A percentile compares a stretch with the other conserved stretches of the same genome.
Evolutionary conservation across 2,888 invertebrate species (phyloP).

Genomic region (Stramonita haemastoma): DNA sequence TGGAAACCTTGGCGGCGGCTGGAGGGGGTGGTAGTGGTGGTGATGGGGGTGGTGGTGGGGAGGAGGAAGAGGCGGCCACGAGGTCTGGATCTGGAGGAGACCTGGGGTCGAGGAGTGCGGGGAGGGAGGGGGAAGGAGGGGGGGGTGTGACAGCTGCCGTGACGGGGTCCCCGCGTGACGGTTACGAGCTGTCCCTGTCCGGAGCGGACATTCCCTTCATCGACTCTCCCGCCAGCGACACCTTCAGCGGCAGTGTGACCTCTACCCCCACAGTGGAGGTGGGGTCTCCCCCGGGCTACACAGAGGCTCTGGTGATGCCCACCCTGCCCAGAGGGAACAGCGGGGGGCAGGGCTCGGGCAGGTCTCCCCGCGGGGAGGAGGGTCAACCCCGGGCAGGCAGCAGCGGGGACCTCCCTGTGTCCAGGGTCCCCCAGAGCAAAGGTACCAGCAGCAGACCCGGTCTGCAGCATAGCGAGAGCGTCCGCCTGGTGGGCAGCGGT

Average conservation of each 20-base stretch:
- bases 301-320: conserved; percentile 43
- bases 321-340: not conserved
- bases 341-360: not conserved
- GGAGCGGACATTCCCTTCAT: not conserved
- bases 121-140: not conserved
- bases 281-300: conserved; percentile 36
- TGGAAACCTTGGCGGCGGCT: conserved; percentile 14
- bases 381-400: not conserved
- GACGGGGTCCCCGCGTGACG: not conserved
- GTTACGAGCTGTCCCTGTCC: not conserved
- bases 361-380: not conserved
- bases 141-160: not conserved
- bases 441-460: not conserved
- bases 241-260: not conserved
- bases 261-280: not conserved
- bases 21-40: not conserved
- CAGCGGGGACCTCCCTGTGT: not conserved
- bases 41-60: not conserved
- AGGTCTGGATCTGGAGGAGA: not conserved
- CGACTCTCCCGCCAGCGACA: conserved; percentile 4
- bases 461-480: conserved; percentile 32
- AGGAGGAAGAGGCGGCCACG: not conserved
- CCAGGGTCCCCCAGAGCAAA: not conserved
- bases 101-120: not conserved
- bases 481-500: not conserved